Evolutionary conservation across 2,888 invertebrate genomes (phyloP).

Genomic region (Trisateles emortualis): DNA sequence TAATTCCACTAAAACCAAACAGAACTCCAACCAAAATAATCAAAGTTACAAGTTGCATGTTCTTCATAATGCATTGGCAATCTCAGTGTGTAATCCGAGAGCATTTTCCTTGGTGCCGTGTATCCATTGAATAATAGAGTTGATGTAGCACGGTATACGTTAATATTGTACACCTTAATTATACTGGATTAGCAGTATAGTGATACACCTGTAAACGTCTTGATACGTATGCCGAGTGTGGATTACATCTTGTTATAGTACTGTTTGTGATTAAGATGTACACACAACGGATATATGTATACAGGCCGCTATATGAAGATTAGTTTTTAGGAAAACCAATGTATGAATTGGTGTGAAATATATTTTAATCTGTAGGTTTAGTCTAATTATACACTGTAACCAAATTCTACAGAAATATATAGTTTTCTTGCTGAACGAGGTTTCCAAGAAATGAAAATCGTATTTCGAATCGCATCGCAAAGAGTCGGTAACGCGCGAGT

Average conservation of each 20-base stretch:
- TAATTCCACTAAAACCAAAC: conserved; percentile 4
- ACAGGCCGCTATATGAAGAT: too few species aligned
- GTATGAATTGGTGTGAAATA: too few species aligned
- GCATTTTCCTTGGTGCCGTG: conserved; percentile 34
- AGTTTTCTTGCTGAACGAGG: too few species aligned
- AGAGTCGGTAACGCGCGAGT: too few species aligned
- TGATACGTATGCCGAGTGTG: conserved; percentile 34
- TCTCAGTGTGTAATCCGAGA: conserved; percentile 50
- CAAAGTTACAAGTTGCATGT: conserved; percentile 21
- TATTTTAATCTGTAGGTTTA: too few species aligned
- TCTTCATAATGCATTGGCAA: conserved; percentile 50
- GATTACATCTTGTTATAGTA: conserved; percentile 28
- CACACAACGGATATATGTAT: too few species aligned
- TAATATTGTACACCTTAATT: conserved; percentile 52
- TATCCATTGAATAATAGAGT: conserved; percentile 62
- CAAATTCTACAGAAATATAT: too few species aligned
- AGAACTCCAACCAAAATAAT: conserved; percentile 14
- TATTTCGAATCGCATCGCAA: too few species aligned
- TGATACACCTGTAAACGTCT: conserved; percentile 45
- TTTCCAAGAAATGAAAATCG: too few species aligned
- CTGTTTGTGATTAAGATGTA: too few species aligned
- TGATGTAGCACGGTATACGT: conserved; percentile 44
- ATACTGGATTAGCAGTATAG: conserved; percentile 42
- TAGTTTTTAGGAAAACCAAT: too few species aligned
- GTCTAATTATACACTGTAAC: too few species aligned